phyloP scores from a whole-genome alignment of 1,140 invertebrate species.

The Papilio helenus region DNA sequence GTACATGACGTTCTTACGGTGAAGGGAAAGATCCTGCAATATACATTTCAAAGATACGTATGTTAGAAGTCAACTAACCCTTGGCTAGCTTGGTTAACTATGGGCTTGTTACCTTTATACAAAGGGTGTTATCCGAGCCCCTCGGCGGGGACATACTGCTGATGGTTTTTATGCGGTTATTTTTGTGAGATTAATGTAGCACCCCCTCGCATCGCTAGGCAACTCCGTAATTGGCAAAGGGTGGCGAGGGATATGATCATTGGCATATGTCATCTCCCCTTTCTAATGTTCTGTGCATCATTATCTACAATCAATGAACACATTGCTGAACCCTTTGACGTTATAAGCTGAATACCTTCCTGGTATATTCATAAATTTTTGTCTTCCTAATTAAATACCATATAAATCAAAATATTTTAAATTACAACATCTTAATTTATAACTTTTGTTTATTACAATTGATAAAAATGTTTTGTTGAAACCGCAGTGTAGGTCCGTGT shows the following conservation, averaged over 20 bases:
- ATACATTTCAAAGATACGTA: too few species aligned
- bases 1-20: too few species aligned
- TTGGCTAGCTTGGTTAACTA: too few species aligned
- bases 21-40: too few species aligned
- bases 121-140: too few species aligned
- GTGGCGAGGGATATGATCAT: conserved; percentile 56
- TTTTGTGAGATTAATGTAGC: too few species aligned
- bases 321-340: conserved; percentile 38
- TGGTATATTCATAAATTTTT: too few species aligned
- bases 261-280: conserved; percentile 63
- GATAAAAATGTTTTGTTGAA: background rate
- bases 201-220: conserved; percentile 40
- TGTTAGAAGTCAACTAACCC: too few species aligned
- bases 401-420: background rate
- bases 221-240: conserved; percentile 60
- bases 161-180: too few species aligned
- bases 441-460: background rate
- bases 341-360: background rate
- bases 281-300: conserved; percentile 51
- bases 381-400: too few species aligned
- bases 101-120: too few species aligned
- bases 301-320: conserved; percentile 65
- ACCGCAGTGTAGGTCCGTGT: background rate
- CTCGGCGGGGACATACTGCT: too few species aligned
- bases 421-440: background rate